Evolutionary conservation across 2,113 vertebrate genomes (phyloP).

Genomic region (Coregonus clupeaformis): DNA sequence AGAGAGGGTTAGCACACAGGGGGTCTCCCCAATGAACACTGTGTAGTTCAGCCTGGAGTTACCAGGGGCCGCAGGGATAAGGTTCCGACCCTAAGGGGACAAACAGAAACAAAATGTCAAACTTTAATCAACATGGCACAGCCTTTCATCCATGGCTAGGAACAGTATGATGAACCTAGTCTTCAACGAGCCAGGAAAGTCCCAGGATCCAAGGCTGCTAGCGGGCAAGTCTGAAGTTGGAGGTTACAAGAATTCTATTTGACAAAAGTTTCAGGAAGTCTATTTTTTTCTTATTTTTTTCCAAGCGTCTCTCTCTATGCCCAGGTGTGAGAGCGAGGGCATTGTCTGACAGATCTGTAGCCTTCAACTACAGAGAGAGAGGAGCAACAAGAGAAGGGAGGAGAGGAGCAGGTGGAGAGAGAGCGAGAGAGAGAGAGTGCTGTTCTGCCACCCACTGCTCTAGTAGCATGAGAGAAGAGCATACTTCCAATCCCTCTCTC

Average conservation of each 20-base stretch:
- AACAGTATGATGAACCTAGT: no score
- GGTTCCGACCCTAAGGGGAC: constrained; percentile 84
- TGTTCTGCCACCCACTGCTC: constrained; percentile 49
- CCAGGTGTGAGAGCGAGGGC: no score
- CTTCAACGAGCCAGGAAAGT: no score
- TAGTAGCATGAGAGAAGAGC: constrained; percentile 54
- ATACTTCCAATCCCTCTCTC: constrained; percentile 65
- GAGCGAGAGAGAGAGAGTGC: constrained; percentile 18
- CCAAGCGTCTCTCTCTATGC: no score
- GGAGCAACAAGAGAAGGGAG: background rate
- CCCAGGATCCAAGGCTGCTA: no score
- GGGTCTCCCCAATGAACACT: constrained; percentile 84
- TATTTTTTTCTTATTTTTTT: no score
- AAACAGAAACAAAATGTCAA: background rate
- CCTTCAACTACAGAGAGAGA: constrained; percentile 8
- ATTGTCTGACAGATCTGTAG: no score
- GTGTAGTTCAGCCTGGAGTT: constrained; percentile 90
- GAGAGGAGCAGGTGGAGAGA: constrained; percentile 5
- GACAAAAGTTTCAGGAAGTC: no score
- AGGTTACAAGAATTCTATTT: no score
- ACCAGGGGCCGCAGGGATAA: constrained; percentile 85
- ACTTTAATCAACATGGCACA: no score
- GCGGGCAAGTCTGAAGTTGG: no score
- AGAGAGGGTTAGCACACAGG: constrained; percentile 81
- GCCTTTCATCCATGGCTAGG: no score